phyloP scores from a whole-genome alignment of 2,888 invertebrate species.

The Phaedon cochleariae region DNA sequence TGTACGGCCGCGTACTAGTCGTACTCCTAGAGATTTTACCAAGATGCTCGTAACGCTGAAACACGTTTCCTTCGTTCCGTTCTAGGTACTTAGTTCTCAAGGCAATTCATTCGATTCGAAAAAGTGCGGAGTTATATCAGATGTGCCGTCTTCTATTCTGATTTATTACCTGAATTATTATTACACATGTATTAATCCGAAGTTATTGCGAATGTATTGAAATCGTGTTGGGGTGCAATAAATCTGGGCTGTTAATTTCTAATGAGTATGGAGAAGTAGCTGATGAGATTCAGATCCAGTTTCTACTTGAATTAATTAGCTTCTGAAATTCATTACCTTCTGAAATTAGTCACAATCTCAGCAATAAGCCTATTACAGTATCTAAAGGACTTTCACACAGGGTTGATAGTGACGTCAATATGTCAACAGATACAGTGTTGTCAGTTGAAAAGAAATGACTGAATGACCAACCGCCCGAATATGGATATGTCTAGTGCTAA shows the following conservation, averaged over 20 bases:
- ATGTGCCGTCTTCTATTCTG: constrained; percentile 39
- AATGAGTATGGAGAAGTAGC: neutral
- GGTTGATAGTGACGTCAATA: no score
- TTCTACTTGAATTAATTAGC: no score
- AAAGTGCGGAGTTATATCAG: constrained; percentile 46
- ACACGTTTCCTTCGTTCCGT: constrained; percentile 52
- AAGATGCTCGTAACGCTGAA: constrained; percentile 47
- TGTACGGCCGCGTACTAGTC: constrained; percentile 44
- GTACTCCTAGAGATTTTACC: constrained; percentile 47
- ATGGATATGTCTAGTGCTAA: no score
- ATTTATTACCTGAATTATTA: constrained; percentile 49
- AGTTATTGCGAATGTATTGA: constrained; percentile 25
- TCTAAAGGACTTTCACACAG: no score
- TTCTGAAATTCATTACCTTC: no score
- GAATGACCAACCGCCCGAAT: no score
- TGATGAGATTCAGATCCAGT: neutral
- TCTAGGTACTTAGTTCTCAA: constrained; percentile 44
- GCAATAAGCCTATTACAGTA: no score
- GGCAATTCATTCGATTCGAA: constrained; percentile 48
- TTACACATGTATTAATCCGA: constrained; percentile 47
- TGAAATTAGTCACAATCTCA: no score
- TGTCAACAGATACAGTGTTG: no score
- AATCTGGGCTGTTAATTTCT: neutral
- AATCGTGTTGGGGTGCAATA: neutral
- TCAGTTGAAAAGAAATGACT: no score